These are phyloP conservation scores for Mesocentrotus franciscanus DNA, from an alignment of 53 echinoderm and acorn worm species.

Conservation along the genomic window DNA sequence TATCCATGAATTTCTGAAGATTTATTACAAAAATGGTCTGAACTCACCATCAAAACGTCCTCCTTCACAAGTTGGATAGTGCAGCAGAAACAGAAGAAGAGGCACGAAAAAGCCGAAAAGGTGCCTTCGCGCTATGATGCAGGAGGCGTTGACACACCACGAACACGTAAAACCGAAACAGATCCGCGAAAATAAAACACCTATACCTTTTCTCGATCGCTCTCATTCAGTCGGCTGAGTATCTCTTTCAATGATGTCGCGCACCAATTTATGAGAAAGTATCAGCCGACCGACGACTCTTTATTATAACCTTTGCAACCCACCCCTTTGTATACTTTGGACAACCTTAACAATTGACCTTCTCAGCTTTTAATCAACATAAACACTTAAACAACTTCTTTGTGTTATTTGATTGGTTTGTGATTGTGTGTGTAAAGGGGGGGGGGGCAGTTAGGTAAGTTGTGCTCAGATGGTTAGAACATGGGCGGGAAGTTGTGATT, in stretches of 20 bases:
- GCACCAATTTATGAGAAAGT: neutral
- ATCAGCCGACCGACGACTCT: neutral
- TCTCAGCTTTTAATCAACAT: constrained; percentile 2
- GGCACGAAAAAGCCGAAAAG: neutral
- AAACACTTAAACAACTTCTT: neutral
- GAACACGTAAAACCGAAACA: neutral
- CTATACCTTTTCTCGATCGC: neutral
- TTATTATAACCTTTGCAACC: neutral
- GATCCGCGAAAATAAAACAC: neutral
- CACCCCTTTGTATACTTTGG: neutral
- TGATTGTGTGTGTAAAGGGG: neutral
- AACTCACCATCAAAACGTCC: too few relatives aligned
- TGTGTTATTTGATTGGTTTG: neutral
- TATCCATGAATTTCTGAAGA: too few relatives aligned
- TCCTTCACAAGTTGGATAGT: too few relatives aligned
- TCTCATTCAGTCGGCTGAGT: neutral
- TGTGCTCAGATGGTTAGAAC: constrained; percentile 8
- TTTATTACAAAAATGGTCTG: too few relatives aligned
- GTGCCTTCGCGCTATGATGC: neutral
- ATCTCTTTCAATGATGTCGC: neutral
- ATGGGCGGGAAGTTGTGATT: neutral
- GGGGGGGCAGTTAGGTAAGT: neutral
- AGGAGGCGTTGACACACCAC: neutral
- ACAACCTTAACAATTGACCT: neutral
- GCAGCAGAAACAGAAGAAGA: too few relatives aligned